Evolutionary conservation across 92 coral and sea anemone genomes (phyloP), one percentile per base, ranked within the genome.

Genomic region (Porites cylindrica): DNA sequence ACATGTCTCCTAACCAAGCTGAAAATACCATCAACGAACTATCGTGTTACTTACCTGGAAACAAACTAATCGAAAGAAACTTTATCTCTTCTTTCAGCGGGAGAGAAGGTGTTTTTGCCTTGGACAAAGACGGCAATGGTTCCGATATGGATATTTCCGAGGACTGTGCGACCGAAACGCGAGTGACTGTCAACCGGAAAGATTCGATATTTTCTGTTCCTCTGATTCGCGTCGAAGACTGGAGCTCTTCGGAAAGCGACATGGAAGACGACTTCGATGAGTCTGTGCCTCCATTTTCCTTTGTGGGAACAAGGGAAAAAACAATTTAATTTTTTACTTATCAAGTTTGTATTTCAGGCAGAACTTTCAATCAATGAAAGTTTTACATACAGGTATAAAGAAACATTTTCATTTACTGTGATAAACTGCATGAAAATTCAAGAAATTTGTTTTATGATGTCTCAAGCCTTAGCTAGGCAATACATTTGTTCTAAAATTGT

Each of bases 141-240:
- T 71, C 58, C 62, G 86, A 82, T 29, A 60, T 70, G 69, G 78
- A 82, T 56, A 82, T 82, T 70, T 62, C 78, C 86, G 86, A 82
- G 17, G 86, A 82, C 53, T 70, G 38, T 18, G 78, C 77, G 86
- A 82, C 70, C 60, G 86, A 82, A 59, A 70, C 78, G 10, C 78
- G 78, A 58, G 76, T 29, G 59, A 70, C 38, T 29, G 65, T 29
- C 47, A 82, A 38, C 47, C 47, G 78, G 58, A 82, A 70, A 32
- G 70, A 70, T 71, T 82, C 86, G 78, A 19, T 69, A 16, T 82
- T 82, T 21, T 82, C 80, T 13, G 87, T 92, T 70, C 95, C 95
- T 1, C 50, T 78, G 77, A 92, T 92, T 72, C 86, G 86, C 66
- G 82, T 92, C n/a, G 95, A 92, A 62, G 95, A 92, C 65, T 92